Evolutionary conservation across 2,888 invertebrate genomes (phyloP).

Genomic region (Hipparchia sbordonii): DNA sequence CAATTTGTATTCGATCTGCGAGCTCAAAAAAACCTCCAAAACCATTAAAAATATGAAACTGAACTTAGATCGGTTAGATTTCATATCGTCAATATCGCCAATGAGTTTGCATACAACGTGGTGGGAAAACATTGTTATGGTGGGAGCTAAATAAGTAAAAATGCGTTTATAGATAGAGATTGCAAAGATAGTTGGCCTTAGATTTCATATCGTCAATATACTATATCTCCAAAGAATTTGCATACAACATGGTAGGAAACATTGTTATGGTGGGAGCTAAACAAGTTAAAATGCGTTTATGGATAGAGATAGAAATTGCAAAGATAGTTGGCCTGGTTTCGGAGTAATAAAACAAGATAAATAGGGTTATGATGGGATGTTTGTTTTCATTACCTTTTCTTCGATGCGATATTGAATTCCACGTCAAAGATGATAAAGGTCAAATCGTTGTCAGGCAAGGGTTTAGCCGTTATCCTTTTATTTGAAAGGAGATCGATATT

Average conservation of each 20-base stretch:
- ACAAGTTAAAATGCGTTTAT: background rate
- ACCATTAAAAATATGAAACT: too few species aligned
- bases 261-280: background rate
- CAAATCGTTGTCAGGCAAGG: conserved; percentile 18
- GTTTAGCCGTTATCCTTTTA: conserved; percentile 24
- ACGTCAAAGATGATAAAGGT: conserved; percentile 28
- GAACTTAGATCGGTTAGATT: too few species aligned
- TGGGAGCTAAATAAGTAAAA: background rate
- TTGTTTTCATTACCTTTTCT: conserved; percentile 19
- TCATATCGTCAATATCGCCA: too few species aligned
- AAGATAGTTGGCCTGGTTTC: background rate
- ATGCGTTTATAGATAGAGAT: background rate
- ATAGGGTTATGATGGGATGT: conserved; percentile 4
- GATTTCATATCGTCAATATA: too few species aligned
- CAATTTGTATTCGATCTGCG: too few species aligned
- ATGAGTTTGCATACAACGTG: background rate
- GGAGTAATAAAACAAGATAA: conserved; percentile 10
- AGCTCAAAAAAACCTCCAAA: too few species aligned
- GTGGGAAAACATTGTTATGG: background rate
- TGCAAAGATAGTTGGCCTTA: background rate
- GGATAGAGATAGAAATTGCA: background rate
- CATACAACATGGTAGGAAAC: background rate
- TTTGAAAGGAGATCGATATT: conserved; percentile 25
- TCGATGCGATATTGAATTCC: conserved; percentile 20
- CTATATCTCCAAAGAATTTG: too few species aligned